Evolutionary conservation across 2,113 vertebrate genomes (phyloP).

Genomic region (Cyrtonyx montezumae): DNA sequence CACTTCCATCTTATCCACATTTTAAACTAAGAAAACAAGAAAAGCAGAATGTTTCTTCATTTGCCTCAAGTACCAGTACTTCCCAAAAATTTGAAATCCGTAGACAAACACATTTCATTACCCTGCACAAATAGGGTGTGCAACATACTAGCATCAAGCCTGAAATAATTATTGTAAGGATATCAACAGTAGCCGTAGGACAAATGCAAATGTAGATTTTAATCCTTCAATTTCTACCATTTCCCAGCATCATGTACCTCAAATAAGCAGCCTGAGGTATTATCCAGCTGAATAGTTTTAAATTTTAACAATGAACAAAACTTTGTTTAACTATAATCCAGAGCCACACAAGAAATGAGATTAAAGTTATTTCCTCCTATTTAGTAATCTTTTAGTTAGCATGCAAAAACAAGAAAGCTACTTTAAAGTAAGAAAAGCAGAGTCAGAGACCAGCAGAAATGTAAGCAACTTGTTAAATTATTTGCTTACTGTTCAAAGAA

Average conservation of each 20-base stretch:
- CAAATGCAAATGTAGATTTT: constrained; percentile 38
- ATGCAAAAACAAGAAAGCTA: constrained; percentile 9
- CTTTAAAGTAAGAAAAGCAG: not conserved
- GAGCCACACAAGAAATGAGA: constrained; percentile 2
- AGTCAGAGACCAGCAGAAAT: not conserved
- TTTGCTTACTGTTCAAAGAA: not conserved
- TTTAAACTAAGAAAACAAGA: not conserved
- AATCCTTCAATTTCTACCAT: constrained; percentile 36
- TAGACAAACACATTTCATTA: not conserved
- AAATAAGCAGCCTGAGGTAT: constrained; percentile 26
- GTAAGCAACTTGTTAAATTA: not conserved
- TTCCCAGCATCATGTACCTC: constrained; percentile 10
- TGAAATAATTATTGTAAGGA: not conserved
- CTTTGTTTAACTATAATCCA: constrained; percentile 22
- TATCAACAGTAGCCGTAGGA: not conserved
- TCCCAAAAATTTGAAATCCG: not conserved
- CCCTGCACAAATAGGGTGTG: not conserved
- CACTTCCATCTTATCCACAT: not conserved
- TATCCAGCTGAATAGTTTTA: constrained; percentile 31
- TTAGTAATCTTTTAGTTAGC: constrained; percentile 42
- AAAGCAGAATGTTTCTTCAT: not conserved
- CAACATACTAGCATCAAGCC: not conserved
- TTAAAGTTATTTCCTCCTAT: constrained; percentile 50
- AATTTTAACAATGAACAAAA: constrained; percentile 23
- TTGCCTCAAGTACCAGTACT: not conserved